Base-by-base conservation (phyloP, 1,140 invertebrate species). In the Camponotus floridanus region DNA sequence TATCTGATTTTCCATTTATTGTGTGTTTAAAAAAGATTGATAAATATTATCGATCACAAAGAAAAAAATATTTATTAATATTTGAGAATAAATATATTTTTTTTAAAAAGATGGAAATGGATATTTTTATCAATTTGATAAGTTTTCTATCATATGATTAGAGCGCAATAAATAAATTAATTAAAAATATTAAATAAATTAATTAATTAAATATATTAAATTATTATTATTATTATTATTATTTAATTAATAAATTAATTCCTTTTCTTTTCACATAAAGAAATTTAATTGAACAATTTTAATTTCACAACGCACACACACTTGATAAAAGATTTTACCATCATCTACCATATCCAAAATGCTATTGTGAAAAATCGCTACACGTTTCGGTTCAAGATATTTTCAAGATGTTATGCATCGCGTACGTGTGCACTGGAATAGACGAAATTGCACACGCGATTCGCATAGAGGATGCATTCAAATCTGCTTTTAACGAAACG, bases 321-420 rank as follows among this genome's bases (percentile, higher is more conserved):
- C 26, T 26, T 26, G 26, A 13, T 15, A 36, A 15, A 42, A 11
- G 33, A 26, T 26, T 42, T 76, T 55, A 55, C 18, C 15, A 3
- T 45, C 59, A 18, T 61, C 39, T 76, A 39, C 15, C 39, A 15
- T 21, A 62, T 42, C 39, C n/a, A 13, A 64, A 39, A 21, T 7
- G 7, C 8, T 31, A 42, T 31, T 11, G 36, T 70, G 48, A 70
- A 80, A 80, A 80, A 80, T 80, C 78, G n/a, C 67, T 67, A 55
- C 62, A 48, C 61, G 26, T 59, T 42, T 68, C 59, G 8, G 13
- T 36, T 36, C 76, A 55, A 80, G 64, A 70, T 48, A 48, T 55
- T 57, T 9, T 48, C 64, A 51, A 51, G 48, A 42, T 57, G 48
- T 80, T 42, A 48, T 13, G 8, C 33, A 9, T 39, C 59, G 73